Conservation (phyloP, 64 coral and sea anemone genomes). For the Dendrophyllia cribrosa region DNA sequence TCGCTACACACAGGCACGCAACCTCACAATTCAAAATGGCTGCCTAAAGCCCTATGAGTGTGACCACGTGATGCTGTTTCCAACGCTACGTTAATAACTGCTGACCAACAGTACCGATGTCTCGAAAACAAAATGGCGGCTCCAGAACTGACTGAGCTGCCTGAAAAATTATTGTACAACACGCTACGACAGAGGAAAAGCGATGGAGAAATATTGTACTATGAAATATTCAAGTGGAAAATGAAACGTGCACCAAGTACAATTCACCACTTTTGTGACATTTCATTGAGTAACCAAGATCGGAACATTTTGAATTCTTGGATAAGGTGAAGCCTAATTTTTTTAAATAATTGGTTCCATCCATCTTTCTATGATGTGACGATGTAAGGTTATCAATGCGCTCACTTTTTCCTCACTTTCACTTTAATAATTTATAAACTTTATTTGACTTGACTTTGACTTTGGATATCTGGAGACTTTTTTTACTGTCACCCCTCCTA, state of each 20-base stretch:
- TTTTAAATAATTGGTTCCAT: background rate
- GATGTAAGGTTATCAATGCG: no score
- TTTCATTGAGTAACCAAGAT: conserved; percentile 25
- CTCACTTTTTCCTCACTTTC: no score
- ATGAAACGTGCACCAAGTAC: conserved; percentile 76
- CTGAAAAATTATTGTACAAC: background rate
- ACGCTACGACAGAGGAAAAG: conserved; percentile 4
- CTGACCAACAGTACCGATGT: background rate
- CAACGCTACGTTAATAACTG: background rate
- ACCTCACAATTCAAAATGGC: background rate
- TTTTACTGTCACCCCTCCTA: no score
- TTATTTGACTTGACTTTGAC: no score
- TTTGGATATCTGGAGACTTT: no score
- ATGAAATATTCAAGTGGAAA: conserved; percentile 88
- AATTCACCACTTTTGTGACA: conserved; percentile 82
- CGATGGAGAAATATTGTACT: conserved; percentile 58
- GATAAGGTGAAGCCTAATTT: conserved; percentile 54
- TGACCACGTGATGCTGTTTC: background rate
- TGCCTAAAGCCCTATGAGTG: background rate
- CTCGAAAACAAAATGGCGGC: background rate
- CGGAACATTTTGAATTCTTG: conserved; percentile 67
- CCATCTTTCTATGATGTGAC: background rate
- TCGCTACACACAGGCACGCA: no score
- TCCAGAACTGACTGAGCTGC: background rate
- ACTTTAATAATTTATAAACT: no score